Conservation (phyloP, 2,113 vertebrate species). For the Plectropomus leopardus region DNA sequence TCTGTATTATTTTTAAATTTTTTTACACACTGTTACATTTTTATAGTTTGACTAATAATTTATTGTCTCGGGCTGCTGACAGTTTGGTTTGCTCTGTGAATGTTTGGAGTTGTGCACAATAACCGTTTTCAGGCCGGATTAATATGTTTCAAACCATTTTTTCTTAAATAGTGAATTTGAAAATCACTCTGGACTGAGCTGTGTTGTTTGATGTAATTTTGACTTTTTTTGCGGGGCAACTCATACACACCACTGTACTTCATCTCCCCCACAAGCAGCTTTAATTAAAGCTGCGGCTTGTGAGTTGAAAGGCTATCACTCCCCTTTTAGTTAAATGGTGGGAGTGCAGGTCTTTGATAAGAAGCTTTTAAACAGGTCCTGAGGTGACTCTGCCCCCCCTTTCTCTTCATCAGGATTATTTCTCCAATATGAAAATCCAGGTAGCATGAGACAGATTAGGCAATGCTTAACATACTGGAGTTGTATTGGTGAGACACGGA, state of each 20-base stretch:
- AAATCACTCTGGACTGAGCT: conserved; percentile 9
- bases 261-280: conserved; percentile 54
- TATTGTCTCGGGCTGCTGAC: background rate
- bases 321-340: conserved; percentile 66
- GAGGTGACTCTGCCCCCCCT: conserved; percentile 69
- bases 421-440: conserved; percentile 83
- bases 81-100: background rate
- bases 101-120: background rate
- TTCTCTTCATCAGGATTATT: conserved; percentile 77
- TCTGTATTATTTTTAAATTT: background rate
- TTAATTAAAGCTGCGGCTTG: conserved; percentile 78
- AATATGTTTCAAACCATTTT: background rate
- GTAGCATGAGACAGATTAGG: conserved; percentile 83
- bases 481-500: conserved; percentile 77
- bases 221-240: conserved; percentile 17
- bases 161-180: background rate
- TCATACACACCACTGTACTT: conserved; percentile 35
- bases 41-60: too few relatives aligned
- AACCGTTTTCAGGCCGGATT: background rate
- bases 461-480: conserved; percentile 75
- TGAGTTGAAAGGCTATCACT: conserved; percentile 76
- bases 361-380: conserved; percentile 81
- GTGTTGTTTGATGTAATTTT: conserved; percentile 47
- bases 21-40: background rate
- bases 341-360: conserved; percentile 77